Evolutionary conservation across 2,113 vertebrate genomes (phyloP).

Genomic region (Coryphaenoides rupestris): DNA sequence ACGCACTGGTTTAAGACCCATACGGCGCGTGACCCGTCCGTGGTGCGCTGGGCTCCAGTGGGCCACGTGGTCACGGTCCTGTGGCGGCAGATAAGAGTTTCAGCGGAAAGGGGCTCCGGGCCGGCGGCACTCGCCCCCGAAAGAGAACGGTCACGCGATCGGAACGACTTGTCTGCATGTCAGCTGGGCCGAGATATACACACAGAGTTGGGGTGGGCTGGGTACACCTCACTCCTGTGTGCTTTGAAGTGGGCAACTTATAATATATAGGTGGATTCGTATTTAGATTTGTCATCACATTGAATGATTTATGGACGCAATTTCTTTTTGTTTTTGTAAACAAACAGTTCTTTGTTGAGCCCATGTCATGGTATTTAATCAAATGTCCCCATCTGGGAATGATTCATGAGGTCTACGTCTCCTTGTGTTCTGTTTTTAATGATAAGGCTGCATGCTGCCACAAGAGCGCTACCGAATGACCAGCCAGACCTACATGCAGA

Average conservation of each 20-base stretch:
- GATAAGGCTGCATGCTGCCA: no score
- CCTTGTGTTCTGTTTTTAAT: no score
- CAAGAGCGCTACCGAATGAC: no score
- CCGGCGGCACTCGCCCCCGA: not conserved
- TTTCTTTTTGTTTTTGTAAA: no score
- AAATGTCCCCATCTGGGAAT: no score
- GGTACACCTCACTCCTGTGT: not conserved
- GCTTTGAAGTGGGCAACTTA: not conserved
- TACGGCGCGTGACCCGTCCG: no score
- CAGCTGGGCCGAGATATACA: not conserved
- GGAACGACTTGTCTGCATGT: not conserved
- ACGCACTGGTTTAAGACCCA: not conserved
- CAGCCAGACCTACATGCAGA: no score
- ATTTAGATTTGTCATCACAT: not conserved
- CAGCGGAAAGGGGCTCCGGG: constrained; percentile 25
- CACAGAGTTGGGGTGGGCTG: not conserved
- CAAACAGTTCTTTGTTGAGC: no score
- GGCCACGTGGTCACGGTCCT: not conserved
- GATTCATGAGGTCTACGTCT: no score
- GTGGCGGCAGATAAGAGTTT: constrained; percentile 52
- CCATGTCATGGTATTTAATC: no score
- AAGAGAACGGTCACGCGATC: not conserved
- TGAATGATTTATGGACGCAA: no score
- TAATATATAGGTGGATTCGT: not conserved
- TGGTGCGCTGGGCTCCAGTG: not conserved